These are phyloP conservation scores for Heterotis niloticus DNA, from an alignment of 2,113 vertebrate genomes.

Conservation along the genomic window DNA sequence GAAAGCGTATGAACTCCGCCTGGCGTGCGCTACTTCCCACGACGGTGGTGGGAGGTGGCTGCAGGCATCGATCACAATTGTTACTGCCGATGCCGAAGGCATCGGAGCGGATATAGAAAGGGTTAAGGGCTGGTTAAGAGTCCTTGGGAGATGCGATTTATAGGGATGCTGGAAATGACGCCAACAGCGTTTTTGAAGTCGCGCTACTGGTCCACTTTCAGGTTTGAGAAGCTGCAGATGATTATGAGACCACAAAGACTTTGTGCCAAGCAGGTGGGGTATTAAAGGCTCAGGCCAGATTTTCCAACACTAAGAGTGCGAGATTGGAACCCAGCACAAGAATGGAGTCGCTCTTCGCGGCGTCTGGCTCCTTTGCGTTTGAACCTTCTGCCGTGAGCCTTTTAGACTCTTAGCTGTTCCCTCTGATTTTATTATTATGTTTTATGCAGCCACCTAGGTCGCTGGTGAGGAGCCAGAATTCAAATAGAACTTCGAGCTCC, in stretches of 20 bases:
- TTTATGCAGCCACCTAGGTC: neutral
- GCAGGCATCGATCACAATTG: no score
- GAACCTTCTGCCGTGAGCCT: neutral
- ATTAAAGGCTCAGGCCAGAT: neutral
- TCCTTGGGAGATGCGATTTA: no score
- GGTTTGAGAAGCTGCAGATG: no score
- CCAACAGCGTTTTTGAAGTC: no score
- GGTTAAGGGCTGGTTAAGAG: neutral
- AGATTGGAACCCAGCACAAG: neutral
- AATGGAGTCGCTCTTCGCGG: neutral
- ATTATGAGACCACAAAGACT: neutral
- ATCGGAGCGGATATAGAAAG: neutral
- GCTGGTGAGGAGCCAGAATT: neutral
- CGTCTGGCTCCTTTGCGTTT: neutral
- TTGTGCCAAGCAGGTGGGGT: neutral
- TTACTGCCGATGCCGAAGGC: no score
- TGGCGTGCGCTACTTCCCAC: no score
- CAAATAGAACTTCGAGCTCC: neutral
- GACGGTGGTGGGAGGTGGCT: no score
- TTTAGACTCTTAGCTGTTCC: neutral
- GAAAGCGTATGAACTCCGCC: no score
- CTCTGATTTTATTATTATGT: constrained; percentile 7
- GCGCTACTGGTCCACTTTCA: no score
- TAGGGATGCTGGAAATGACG: no score
- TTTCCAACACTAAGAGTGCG: neutral